These are phyloP conservation scores for Platygyra sinensis DNA, from an alignment of 64 coral and sea anemone genomes.

Conservation along the genomic window DNA sequence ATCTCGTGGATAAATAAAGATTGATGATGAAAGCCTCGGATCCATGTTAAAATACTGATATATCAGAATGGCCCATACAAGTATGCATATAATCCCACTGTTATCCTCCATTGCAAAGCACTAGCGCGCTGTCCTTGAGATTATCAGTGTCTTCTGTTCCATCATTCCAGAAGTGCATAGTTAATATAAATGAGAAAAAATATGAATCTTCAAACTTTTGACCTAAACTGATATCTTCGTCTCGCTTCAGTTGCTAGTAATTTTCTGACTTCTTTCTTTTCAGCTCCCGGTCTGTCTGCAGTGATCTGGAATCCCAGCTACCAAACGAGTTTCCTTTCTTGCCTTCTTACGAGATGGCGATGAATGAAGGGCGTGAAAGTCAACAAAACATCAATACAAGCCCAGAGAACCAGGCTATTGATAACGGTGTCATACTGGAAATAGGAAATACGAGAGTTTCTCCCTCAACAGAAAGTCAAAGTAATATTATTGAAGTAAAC, in stretches of 20 bases:
- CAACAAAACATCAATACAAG: background rate
- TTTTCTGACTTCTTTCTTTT: background rate
- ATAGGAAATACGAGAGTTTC: background rate
- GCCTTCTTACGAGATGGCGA: constrained; percentile 8
- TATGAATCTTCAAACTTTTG: background rate
- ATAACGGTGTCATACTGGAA: background rate
- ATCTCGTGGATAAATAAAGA: no score
- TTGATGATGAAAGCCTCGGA: no score
- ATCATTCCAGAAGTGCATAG: no score
- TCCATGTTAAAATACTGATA: no score
- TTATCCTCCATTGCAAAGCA: no score
- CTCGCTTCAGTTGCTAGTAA: background rate
- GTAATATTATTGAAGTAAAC: background rate
- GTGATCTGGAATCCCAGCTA: background rate
- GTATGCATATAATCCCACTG: no score
- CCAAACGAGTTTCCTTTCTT: background rate
- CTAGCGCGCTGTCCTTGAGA: no score
- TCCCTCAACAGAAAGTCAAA: background rate
- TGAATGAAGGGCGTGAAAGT: background rate
- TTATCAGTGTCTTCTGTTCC: no score
- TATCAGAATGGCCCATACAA: no score
- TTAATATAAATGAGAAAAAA: no score
- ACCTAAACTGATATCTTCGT: background rate
- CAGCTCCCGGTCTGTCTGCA: background rate
- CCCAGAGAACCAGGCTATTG: background rate